Evolutionary conservation across 1,140 invertebrate species (phyloP), one percentile per base, ranked within the genome.

Genomic region (Drosophila jambulina): DNA sequence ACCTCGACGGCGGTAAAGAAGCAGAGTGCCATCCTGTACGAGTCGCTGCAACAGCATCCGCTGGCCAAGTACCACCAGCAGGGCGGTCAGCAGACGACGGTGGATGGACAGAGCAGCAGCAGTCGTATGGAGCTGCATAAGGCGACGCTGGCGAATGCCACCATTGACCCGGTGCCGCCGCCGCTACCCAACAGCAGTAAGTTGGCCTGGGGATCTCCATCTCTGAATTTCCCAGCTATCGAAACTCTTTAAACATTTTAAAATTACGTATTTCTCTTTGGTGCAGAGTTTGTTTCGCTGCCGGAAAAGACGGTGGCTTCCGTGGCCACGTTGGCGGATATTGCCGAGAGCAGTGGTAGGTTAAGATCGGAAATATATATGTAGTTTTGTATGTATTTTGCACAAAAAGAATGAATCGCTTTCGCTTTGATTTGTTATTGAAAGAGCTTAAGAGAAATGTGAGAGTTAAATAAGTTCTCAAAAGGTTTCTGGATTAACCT

Each of bases 41-140:
- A 91, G 40, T 92, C 86, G 21, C 68, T 92, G 78, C 91, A 92
- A 19, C 91, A 92, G 80, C 91, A 92, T 83, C 91, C 83, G 12
- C 46, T 92, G 64, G 75, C 80, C 64, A 82, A 87, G 23, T 86
- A 91, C 45, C 82, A 91, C 17, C 70, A 80, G 59, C 70, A 80
- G 57, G 43, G 15, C 67, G 75, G 34, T 49, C 74, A 63, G 4
- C 53, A 71, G 19, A 69, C 45, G 13, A 57, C 72, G 38, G 91
- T 92, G 15, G 91, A 92, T 46, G 91, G 91, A 1, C 88, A 90
- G 34, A 70, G 67, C n/a, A 81, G 67, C 17, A 80, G 63, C 53
- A 90, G 82, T 27, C 82, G 88, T 13, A 92, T 92, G 91, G 91
- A 92, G 49, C 57, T 92, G 45, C 85, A 92, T 68, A 92, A 92